These are phyloP conservation scores for Colletes gigas DNA, from an alignment of 1,140 invertebrate genomes.

Conservation along the genomic window DNA sequence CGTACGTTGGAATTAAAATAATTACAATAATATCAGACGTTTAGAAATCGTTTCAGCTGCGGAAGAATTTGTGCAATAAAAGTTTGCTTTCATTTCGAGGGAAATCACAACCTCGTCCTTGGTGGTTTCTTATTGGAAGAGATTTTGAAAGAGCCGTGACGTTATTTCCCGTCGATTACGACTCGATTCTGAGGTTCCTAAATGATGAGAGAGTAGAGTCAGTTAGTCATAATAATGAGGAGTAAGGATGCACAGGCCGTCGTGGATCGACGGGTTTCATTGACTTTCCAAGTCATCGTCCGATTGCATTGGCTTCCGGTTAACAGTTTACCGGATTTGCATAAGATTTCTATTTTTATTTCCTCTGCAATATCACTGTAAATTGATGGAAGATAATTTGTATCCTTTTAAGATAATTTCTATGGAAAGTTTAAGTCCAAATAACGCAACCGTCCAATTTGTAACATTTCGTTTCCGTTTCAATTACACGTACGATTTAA, in stretches of 20 bases:
- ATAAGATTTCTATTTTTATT: background rate
- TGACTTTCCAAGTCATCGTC: constrained; percentile 46
- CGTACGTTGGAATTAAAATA: background rate
- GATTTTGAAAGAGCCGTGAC: constrained; percentile 10
- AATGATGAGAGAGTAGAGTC: constrained; percentile 11
- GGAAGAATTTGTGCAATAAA: constrained; percentile 2
- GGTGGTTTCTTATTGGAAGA: constrained; percentile 2
- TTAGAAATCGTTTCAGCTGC: constrained; percentile 15
- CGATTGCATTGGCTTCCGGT: constrained; percentile 47
- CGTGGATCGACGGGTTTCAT: constrained; percentile 26
- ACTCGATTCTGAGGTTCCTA: constrained; percentile 14
- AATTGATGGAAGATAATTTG: background rate
- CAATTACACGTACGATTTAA: no score
- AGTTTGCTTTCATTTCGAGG: background rate
- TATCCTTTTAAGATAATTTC: no score
- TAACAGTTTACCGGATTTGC: constrained; percentile 9
- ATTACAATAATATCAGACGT: background rate
- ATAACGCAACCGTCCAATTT: no score
- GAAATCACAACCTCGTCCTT: constrained; percentile 18
- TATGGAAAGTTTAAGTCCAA: no score
- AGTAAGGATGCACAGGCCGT: constrained; percentile 21
- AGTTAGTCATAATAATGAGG: constrained; percentile 45
- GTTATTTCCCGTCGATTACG: background rate
- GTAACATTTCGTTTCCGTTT: no score
- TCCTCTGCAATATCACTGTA: background rate